Evolutionary conservation across 2,888 invertebrate genomes (phyloP).

Genomic region (Seira musarum): DNA sequence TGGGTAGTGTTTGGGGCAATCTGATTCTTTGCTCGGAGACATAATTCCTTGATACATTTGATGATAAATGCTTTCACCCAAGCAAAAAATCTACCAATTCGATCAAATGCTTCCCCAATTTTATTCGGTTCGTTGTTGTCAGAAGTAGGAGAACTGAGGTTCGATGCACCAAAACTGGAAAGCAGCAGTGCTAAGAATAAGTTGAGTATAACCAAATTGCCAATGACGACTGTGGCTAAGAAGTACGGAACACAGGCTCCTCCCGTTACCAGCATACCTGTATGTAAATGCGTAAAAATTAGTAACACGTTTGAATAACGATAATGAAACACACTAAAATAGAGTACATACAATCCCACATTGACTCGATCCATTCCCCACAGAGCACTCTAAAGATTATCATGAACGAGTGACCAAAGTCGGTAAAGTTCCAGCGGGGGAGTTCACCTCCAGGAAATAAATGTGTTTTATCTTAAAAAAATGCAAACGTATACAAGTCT

Average conservation of each 20-base stretch:
- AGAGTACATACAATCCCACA: conserved; percentile 99
- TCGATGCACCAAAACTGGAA: conserved; percentile 98
- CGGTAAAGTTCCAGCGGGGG: conserved; percentile 77
- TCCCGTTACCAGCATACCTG: conserved; percentile 78
- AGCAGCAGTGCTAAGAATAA: conserved; percentile 99
- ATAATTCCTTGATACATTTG: conserved; percentile 39
- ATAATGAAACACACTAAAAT: too few species aligned
- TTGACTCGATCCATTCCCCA: conserved; percentile 99
- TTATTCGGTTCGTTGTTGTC: conserved; percentile 94
- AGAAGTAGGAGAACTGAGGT: conserved; percentile 85
- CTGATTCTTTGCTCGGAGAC: conserved; percentile 81
- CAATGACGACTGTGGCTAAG: conserved; percentile 97
- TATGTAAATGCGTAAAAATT: too few species aligned
- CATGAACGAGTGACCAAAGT: conserved; percentile 94
- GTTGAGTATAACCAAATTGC: conserved; percentile 99
- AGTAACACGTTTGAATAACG: too few species aligned
- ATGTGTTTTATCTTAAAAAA: conserved; percentile 85
- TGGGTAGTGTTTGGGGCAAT: conserved; percentile 90
- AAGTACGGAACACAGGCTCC: conserved; percentile 96
- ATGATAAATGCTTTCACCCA: conserved; percentile 80
- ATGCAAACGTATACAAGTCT: conserved; percentile 71
- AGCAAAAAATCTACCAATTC: conserved; percentile 90
- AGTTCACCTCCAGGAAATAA: conserved; percentile 88
- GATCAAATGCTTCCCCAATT: conserved; percentile 96
- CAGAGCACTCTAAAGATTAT: conserved; percentile 98